Evolutionary conservation across 1,140 invertebrate genomes (phyloP).

Genomic region (Antheraea mylitta): DNA sequence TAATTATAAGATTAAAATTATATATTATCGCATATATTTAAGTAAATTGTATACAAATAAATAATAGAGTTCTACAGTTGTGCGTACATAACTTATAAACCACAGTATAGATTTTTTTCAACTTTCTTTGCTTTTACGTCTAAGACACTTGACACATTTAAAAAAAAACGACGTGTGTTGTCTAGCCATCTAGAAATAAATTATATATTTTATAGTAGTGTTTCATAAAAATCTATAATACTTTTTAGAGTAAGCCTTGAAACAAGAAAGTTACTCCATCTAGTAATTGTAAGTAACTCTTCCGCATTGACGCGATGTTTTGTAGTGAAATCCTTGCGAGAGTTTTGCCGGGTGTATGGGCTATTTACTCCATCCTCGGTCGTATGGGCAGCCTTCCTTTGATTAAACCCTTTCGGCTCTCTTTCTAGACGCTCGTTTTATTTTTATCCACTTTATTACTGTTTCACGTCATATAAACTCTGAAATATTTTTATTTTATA

Average conservation of each 20-base stretch:
- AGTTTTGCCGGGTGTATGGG: slow-evolving; percentile 25
- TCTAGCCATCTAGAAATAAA: too few species aligned
- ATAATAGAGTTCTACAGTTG: too few species aligned
- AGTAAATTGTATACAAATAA: too few species aligned
- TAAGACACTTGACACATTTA: too few species aligned
- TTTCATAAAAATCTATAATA: neutral
- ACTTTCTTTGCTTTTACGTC: too few species aligned
- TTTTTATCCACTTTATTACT: slow-evolving; percentile 54
- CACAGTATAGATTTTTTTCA: too few species aligned
- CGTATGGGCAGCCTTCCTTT: slow-evolving; percentile 47
- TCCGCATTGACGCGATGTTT: neutral
- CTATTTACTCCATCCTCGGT: slow-evolving; percentile 54
- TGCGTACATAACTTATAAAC: too few species aligned
- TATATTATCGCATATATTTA: too few species aligned
- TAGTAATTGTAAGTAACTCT: neutral
- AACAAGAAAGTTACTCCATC: neutral
- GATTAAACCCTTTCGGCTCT: slow-evolving; percentile 56
- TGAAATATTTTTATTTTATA: too few species aligned
- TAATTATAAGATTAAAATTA: too few species aligned
- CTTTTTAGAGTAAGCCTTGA: neutral
- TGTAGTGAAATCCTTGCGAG: slow-evolving; percentile 11
- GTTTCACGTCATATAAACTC: slow-evolving; percentile 25
- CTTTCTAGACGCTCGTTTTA: slow-evolving; percentile 40
- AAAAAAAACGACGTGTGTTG: too few species aligned
- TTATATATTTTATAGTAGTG: too few species aligned